These are phyloP conservation scores for Deladenus siricidicola DNA, from an alignment of 2,888 invertebrate species.

Conservation along the genomic window DNA sequence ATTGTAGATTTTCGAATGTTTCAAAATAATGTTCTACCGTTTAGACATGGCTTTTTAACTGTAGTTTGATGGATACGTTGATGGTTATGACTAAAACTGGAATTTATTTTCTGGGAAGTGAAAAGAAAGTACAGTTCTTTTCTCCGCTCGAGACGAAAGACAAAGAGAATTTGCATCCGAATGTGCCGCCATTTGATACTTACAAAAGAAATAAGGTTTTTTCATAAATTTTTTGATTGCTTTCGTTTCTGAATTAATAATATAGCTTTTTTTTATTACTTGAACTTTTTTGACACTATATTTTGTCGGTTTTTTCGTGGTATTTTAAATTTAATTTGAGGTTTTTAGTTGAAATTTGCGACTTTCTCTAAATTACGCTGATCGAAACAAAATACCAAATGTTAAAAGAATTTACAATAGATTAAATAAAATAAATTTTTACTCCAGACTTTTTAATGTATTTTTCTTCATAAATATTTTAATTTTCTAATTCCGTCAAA, in stretches of 20 bases:
- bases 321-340: too few relatives aligned
- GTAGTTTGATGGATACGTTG: slow-evolving; percentile 89
- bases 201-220: slow-evolving; percentile 80
- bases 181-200: slow-evolving; percentile 75
- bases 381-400: not conserved
- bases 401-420: too few relatives aligned
- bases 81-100: slow-evolving; percentile 77
- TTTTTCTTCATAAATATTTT: too few relatives aligned
- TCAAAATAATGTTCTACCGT: slow-evolving; percentile 40
- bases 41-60: slow-evolving; percentile 90
- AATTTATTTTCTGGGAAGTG: slow-evolving; percentile 84
- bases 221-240: not conserved
- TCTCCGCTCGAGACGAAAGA: slow-evolving; percentile 78
- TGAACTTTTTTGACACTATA: too few relatives aligned
- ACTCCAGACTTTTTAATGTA: too few relatives aligned
- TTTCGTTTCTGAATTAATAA: not conserved
- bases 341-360: too few relatives aligned
- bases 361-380: not conserved
- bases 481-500: too few relatives aligned
- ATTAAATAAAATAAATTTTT: too few relatives aligned
- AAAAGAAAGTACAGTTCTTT: slow-evolving; percentile 93
- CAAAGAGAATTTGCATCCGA: slow-evolving; percentile 59
- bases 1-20: slow-evolving; percentile 7
- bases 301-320: too few relatives aligned
- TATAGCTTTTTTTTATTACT: too few relatives aligned